Percentiles rank a stretch among this genome's conserved stretches.
These are phyloP conservation scores for Pipra filicauda DNA, from an alignment of 2,113 vertebrate species.

Conservation along the genomic window DNA sequence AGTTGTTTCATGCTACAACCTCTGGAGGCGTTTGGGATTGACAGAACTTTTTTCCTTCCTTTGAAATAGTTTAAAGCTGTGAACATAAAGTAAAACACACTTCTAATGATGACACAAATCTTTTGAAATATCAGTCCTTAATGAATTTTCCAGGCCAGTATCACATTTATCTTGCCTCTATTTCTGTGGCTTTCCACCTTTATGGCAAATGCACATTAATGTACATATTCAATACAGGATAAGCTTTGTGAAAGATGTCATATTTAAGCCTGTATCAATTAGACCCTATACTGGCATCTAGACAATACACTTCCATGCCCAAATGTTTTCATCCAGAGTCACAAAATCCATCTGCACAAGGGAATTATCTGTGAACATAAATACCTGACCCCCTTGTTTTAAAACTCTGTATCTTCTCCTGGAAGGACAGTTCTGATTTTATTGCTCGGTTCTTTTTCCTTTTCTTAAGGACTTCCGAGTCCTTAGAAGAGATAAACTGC, in stretches of 20 bases:
- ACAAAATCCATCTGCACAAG: neutral
- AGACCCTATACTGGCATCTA: neutral
- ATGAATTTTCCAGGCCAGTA: neutral
- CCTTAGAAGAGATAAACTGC: neutral
- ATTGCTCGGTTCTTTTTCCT: neutral
- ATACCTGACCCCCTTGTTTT: neutral
- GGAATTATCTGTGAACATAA: neutral
- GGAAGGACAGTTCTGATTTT: neutral
- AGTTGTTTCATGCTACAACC: neutral
- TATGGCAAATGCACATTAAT: neutral
- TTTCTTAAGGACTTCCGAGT: neutral
- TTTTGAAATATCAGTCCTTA: neutral
- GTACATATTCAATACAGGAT: neutral
- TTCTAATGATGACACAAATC: neutral
- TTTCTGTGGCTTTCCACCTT: neutral
- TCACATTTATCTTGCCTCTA: neutral
- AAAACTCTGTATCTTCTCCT: neutral
- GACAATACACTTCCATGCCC: neutral
- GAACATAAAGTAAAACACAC: neutral
- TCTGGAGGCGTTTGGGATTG: neutral
- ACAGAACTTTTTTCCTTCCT: neutral
- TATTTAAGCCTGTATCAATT: neutral
- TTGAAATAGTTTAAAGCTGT: neutral
- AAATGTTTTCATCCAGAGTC: accelerated
- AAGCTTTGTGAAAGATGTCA: neutral